Evolutionary conservation across 2,797 vertebrate genomes (phyloP), one percentile per base, ranked within the genome.

Genomic region (Dromococcyx pavoninus): DNA sequence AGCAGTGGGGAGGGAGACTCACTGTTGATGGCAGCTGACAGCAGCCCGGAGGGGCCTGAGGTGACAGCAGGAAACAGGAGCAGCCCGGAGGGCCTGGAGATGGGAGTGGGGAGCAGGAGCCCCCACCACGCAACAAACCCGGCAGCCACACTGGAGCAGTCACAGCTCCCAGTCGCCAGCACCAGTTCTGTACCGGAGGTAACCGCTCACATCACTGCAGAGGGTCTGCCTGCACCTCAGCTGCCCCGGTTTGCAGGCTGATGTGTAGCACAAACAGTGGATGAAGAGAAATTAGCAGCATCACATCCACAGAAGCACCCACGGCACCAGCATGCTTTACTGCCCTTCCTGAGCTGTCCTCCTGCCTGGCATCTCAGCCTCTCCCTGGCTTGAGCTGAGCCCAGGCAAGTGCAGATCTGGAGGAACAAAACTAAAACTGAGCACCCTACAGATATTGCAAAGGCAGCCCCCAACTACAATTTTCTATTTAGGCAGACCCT

Each of bases 151-250:
- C 32, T 7, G 2, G 46, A 37, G 25, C 24, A 28, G 62, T 14
- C 79, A 15, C 62, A 1, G 1, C 22, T 65, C 22, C 37, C 53
- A 22, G n/a, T 56, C 8, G 4, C 72, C 69, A 15, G 25, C 78
- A 7, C 23, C 53, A 13, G 44, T 60, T 76, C 61, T 56, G 53
- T 10, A 0, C 35, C 3, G 5, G 30, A 27, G 50, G 35, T 28
- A 25, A 1, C 22, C 1, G 6, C 62, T 67, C 2, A 4, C 3
- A 0, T 4, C 3, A 15, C 69, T 37, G 62, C 7, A 0, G 35
- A 56, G 46, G 74, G 8, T 28, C 70, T 78, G 66, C 53, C 53
- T 5, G 41, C 25, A 3, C 23, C 61, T 83, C 84, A 6, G n/a
- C 65, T 70, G 69, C 43, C 64, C 62, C 44, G 18, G 43, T 61